phyloP scores from a whole-genome alignment of 2,888 invertebrate genomes.

The Meliscaeva auricollis region DNA sequence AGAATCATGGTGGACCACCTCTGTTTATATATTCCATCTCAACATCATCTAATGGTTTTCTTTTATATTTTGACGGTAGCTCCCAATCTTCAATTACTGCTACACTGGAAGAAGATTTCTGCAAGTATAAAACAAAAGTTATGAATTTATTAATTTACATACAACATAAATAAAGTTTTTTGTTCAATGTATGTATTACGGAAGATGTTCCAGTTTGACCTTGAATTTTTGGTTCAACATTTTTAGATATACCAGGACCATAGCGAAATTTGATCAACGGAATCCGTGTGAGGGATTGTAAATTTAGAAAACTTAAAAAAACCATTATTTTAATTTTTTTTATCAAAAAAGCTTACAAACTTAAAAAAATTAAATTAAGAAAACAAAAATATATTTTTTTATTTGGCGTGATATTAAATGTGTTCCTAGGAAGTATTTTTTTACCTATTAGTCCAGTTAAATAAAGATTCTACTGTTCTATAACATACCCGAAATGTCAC shows the following conservation, averaged over 20 bases:
- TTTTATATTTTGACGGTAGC: conserved; percentile 87
- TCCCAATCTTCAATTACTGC: conserved; percentile 88
- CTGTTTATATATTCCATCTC: conserved; percentile 90
- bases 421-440: no score
- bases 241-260: background rate
- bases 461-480: no score
- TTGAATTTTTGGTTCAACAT: no score
- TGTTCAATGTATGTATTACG: no score
- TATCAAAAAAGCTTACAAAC: background rate
- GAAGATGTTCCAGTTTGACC: background rate
- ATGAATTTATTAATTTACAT: no score
- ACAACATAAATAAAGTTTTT: no score
- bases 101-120: conserved; percentile 1
- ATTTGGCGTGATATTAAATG: no score
- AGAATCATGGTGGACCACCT: conserved; percentile 84
- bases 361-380: no score
- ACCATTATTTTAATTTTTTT: background rate
- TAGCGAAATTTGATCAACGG: conserved; percentile 16
- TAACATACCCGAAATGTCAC: no score
- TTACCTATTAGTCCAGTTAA: no score
- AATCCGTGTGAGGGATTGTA: background rate
- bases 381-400: no score
- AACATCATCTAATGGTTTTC: conserved; percentile 87
- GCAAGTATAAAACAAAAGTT: background rate
- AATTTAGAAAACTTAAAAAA: background rate